A percentile compares a stretch with the other conserved stretches of the same genome.
phyloP scores from a whole-genome alignment of 2,888 invertebrate genomes.

The Pimpla rufipes region DNA sequence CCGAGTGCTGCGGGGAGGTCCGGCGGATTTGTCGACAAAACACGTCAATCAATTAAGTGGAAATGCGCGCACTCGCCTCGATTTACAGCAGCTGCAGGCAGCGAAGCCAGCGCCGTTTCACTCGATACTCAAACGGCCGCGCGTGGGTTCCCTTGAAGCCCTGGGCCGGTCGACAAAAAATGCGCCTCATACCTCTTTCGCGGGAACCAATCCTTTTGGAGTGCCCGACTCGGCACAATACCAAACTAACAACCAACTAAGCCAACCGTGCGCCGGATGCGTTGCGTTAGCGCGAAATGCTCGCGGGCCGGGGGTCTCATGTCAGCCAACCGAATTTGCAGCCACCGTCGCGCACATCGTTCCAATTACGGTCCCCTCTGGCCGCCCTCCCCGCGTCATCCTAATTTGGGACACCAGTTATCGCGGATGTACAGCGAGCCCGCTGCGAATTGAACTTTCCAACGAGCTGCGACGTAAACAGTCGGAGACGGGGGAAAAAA shows the following conservation, averaged over 20 bases:
- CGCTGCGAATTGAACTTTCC: neutral
- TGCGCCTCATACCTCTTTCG: slow-evolving; percentile 26
- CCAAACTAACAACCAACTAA: slow-evolving; percentile 33
- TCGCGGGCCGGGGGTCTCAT: neutral
- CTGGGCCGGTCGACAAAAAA: slow-evolving; percentile 5
- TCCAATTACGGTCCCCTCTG: slow-evolving; percentile 18
- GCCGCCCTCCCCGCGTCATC: neutral
- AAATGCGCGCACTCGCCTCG: neutral
- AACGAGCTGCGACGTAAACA: neutral
- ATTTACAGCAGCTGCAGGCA: slow-evolving; percentile 18
- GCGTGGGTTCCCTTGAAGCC: neutral
- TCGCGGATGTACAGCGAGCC: neutral
- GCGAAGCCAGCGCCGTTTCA: neutral
- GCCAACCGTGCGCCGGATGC: slow-evolving; percentile 8
- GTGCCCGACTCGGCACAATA: slow-evolving; percentile 20
- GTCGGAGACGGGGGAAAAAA: too few species aligned
- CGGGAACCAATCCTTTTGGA: slow-evolving; percentile 22
- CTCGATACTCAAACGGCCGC: slow-evolving; percentile 3
- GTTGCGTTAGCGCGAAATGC: slow-evolving; percentile 24
- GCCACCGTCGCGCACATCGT: slow-evolving; percentile 7
- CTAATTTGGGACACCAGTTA: slow-evolving; percentile 24
- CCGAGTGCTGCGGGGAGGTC: neutral
- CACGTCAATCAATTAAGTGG: slow-evolving; percentile 11
- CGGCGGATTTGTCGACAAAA: neutral
- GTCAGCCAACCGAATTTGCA: slow-evolving; percentile 23